Conservation (phyloP, 2,888 invertebrate species). For the Diplolepis rosae region DNA sequence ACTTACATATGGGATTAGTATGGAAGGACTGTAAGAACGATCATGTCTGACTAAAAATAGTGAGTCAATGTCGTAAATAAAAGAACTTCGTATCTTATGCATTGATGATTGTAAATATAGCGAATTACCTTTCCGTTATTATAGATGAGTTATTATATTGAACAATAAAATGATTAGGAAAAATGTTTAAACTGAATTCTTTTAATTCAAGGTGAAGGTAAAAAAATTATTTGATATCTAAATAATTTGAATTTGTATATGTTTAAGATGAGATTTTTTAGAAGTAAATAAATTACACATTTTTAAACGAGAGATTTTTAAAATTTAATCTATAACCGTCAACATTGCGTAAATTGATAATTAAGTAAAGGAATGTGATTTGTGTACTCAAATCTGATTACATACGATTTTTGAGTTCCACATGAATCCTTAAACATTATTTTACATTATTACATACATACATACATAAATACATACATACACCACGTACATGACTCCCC, state of each 20-base stretch:
- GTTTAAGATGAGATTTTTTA: constrained; percentile 7
- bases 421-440: background rate
- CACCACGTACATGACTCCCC: background rate
- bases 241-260: background rate
- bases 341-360: constrained; percentile 56
- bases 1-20: constrained; percentile 61
- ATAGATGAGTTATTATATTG: background rate
- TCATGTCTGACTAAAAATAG: background rate
- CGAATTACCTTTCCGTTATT: background rate
- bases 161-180: background rate
- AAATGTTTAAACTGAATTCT: no score
- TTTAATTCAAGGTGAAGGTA: no score
- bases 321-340: constrained; percentile 50
- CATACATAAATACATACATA: constrained; percentile 6
- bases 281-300: background rate
- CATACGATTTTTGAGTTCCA: background rate
- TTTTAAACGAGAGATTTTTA: constrained; percentile 25
- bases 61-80: background rate
- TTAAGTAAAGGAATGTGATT: constrained; percentile 53
- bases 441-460: constrained; percentile 40
- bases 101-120: background rate
- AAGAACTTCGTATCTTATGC: background rate
- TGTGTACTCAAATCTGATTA: background rate
- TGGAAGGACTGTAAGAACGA: background rate
- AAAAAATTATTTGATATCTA: no score